Evolutionary conservation across 2,113 vertebrate genomes (phyloP), one percentile per base, ranked within the genome.

Genomic region (Pipa parva): DNA sequence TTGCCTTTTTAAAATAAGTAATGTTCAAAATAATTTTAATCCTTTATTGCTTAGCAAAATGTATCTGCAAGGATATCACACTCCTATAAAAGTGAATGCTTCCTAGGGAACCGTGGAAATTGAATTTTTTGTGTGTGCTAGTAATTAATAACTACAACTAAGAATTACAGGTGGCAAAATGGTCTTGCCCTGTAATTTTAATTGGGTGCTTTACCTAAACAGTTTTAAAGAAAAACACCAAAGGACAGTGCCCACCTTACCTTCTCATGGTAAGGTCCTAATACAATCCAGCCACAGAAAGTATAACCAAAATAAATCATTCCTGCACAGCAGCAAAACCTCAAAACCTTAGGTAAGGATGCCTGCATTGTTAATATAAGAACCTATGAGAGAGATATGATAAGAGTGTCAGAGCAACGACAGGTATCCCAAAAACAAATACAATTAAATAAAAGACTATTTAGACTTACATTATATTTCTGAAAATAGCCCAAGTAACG

Each of bases 261-360:
- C 93, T 99, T 99, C 63, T 95, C 91, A 6, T 99, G 96, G 62
- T 98, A 99, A 0, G 96, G 96, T 10, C 95, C 96, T 31, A 99
- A 76, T 20, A 98, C 96, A 9, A 99, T 96, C 95, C 96, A 99
- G 0, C 95, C 96, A 27, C 95, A 99, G 84, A 98, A 99, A 0
- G 91, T 99, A 75, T 98, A 98, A 12, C 96, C 96, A 4, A 99
- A 89, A 60, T 97, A 99, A 73, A 98, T 97, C 95, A 99, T 97
- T 2, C 95, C 95, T 3, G 96, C 96, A 69, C 96, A 99, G 57
- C 95, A 97, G 46, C 95, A 97, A 78, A 99, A 99, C 58, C 96
- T 84, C 5, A 99, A 84, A 1, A 99, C 96, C 65, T 98, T 99
- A 0, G 94, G 95, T 55, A 99, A 73, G 0, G 95, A 96, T 1